These are phyloP conservation scores for Cydia strobilella DNA, from an alignment of 1,140 invertebrate species.

Conservation along the genomic window DNA sequence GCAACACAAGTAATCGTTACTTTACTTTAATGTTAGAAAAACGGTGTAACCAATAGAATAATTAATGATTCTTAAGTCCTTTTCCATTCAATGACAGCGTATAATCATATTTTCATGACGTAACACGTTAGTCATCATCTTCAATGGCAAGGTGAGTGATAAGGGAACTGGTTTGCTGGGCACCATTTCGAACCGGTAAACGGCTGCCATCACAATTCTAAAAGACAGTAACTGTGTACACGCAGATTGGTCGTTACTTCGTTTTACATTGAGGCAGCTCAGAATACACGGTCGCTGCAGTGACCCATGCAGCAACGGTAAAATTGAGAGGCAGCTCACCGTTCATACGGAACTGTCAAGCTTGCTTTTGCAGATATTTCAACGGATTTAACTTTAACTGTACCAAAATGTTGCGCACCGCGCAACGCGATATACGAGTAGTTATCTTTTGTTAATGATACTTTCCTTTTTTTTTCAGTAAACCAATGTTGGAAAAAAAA, in stretches of 20 bases:
- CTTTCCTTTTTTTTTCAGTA: too few species aligned
- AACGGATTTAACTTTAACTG: conserved; percentile 5
- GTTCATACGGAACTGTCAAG: conserved; percentile 30
- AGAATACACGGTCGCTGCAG: conserved; percentile 5
- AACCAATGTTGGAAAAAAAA: too few species aligned
- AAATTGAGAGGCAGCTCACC: background rate
- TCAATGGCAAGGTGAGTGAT: conserved; percentile 66
- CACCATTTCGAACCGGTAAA: conserved; percentile 44
- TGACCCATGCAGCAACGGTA: conserved; percentile 26
- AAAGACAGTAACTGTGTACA: conserved; percentile 24
- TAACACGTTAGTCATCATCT: conserved; percentile 55
- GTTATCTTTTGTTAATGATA: too few species aligned
- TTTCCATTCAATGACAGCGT: background rate
- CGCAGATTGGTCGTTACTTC: background rate
- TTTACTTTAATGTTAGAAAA: background rate
- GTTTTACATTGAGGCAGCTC: background rate
- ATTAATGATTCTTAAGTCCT: background rate
- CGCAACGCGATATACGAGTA: background rate
- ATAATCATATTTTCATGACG: conserved; percentile 9
- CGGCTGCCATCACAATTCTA: conserved; percentile 33
- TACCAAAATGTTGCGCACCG: background rate
- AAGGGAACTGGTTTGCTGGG: conserved; percentile 58
- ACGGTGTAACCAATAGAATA: background rate
- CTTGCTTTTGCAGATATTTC: conserved; percentile 2
- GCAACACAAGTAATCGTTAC: conserved; percentile 4